Base-by-base conservation (phyloP, 1,140 invertebrate genomes). In the roundworm (Caenorhabditis elegans) region DNA sequence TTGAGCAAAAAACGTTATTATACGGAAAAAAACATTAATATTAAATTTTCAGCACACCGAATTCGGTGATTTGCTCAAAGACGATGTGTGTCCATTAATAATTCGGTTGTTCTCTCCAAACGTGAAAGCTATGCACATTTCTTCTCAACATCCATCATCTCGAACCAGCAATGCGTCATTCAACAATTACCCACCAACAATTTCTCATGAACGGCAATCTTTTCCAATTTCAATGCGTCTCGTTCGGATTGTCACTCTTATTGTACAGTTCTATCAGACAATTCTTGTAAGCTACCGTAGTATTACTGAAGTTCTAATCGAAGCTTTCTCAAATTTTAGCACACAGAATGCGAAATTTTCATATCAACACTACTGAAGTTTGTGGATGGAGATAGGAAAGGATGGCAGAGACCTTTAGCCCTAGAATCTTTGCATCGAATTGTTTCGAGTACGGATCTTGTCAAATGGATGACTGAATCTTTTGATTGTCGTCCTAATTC, bases 321-420 rank as follows among this genome's bases (percentile, higher is more conserved):
- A 77, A 31, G 65, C 17, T 15, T 65, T 47, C 26, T 85, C 85
- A 65, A 84, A 55, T 90, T 92, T 84, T 87, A 95, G 95, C 93
- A 95, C 22, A 98, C 96, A 4, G 97, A 99, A 91, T 98, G 96
- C 91, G 97, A 99, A 92, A 98, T 99, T 87, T 98, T 99, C 90
- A 91, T 98, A 51, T 97, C 96, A 0, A 91, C 98, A 39, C 94
- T 98, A 46, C 95, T 98, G 4, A 98, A 98, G 90, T 98, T 98
- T 91, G 90, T 99, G 88, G 96, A 98, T 91, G 94, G 94, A 13
- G 97, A 98, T 87, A 97, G 97, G 91, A 95, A 95, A 28, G 92
- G 93, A 51, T 99, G 97, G 97, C 96, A 98, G 89, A 92, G 96
- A 77, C 95, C 95, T 17, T 90, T 98, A 51, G 96, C 97, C 0